phyloP scores from a whole-genome alignment of 2,888 invertebrate genomes.

The Julus scandinavius region DNA sequence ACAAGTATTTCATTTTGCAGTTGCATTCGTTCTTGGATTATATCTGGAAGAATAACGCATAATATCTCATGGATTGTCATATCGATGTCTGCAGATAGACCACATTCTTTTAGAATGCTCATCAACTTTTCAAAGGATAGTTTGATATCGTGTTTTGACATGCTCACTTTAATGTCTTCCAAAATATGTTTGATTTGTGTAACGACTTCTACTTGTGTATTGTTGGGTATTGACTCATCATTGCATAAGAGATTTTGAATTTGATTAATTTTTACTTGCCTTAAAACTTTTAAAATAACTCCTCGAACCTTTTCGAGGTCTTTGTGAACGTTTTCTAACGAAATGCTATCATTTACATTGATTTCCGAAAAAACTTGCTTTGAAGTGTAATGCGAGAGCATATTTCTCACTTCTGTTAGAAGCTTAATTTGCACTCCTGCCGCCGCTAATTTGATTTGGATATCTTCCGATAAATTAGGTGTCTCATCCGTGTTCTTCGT shows the following conservation, averaged over 20 bases:
- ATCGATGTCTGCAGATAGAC: neutral
- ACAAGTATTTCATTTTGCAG: neutral
- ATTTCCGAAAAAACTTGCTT: neutral
- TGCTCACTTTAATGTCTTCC: neutral
- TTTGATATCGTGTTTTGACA: neutral
- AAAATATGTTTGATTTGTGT: neutral
- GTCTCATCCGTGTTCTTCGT: neutral
- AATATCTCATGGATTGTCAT: neutral
- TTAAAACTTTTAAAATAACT: neutral
- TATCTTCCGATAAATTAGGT: neutral
- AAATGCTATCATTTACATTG: neutral
- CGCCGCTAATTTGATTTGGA: neutral
- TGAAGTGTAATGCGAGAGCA: neutral
- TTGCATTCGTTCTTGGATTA: neutral
- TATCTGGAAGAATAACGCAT: neutral
- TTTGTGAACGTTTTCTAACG: neutral
- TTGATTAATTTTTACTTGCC: neutral
- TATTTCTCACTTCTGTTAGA: neutral
- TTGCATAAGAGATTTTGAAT: neutral
- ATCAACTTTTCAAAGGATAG: neutral
- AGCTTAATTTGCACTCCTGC: neutral
- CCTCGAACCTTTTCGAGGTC: neutral
- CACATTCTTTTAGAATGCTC: neutral
- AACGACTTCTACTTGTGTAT: neutral
- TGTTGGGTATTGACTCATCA: neutral